Base-by-base conservation (phyloP, 2,113 vertebrate species). In the Cavia porcellus region DNA sequence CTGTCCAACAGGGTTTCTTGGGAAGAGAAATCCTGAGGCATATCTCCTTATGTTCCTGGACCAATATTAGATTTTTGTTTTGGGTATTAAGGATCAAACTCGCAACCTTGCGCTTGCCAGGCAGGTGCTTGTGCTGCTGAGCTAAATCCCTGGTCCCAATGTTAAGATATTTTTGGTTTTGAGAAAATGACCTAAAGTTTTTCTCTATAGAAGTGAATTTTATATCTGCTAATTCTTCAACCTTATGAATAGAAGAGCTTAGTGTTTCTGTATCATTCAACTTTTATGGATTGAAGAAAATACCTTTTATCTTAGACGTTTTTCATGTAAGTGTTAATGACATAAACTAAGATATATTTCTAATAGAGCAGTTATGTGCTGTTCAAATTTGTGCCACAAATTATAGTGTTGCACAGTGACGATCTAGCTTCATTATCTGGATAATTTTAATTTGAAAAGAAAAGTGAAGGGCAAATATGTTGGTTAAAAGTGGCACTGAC, bases 381-480 rank as follows among this genome's bases (percentile, higher is more conserved):
- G 42, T 47, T 22, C 59, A 95, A 50, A 82, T 84, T 62, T 84
- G 68, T 62, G 80, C 32, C 62, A 24, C 85, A 93, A 94, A 82
- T 94, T 90, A 57, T 57, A 42, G 47, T 88, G 66, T 84, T 85
- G 92, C 82, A 89, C 30, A 42, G 19, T 83, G 57, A 52, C 92
- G 32, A 80, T 86, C 94, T 72, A 52, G 68, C 35, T 83, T 96
- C 84, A 94, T 96, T 84, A 30, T 80, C 86, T 90, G 80, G 30
- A 64, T 94, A 59, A 95, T 97, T 94, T 96, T 93, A 89, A 94
- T 94, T 96, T 2, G 42, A 86, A 97, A 88, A 77, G 77, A 61
- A 83, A 94, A 94, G 85, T 87, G 75, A 55, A 94, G 75, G 72
- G 45, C 20, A 90, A 32, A 89, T 77, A 38, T 90, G 52, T 24